These are phyloP conservation scores for Sylvia borin DNA, from an alignment of 2,797 vertebrate genomes.

Conservation along the genomic window DNA sequence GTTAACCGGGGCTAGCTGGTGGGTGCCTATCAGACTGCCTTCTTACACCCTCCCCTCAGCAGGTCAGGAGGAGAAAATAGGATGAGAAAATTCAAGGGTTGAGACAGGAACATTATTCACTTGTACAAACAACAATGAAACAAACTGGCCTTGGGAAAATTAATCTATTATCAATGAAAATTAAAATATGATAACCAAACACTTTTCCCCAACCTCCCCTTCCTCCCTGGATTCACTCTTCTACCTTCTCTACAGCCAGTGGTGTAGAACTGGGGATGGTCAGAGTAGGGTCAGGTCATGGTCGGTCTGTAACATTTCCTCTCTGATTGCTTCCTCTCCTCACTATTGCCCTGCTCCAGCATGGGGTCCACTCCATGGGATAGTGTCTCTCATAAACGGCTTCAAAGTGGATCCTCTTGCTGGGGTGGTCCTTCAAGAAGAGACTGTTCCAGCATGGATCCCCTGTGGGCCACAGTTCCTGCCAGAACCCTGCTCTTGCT, in stretches of 20 bases:
- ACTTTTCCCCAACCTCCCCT: neutral
- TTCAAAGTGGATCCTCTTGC: fast-evolving
- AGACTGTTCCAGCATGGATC: no score
- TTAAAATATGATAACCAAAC: neutral
- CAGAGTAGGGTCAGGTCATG: neutral
- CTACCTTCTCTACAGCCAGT: neutral
- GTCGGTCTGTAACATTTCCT: neutral
- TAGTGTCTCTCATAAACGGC: neutral
- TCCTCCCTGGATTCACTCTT: neutral
- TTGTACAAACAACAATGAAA: neutral
- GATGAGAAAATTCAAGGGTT: neutral
- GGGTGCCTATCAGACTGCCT: neutral
- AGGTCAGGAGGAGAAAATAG: neutral
- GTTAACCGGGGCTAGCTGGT: neutral
- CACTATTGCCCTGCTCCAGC: neutral
- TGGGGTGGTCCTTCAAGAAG: neutral
- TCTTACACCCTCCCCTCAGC: neutral
- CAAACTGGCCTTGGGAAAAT: neutral
- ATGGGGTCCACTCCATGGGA: fast-evolving
- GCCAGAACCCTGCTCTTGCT: fast-evolving
- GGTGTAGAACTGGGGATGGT: neutral
- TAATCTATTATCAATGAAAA: neutral
- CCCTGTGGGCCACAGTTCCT: fast-evolving
- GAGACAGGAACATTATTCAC: neutral
- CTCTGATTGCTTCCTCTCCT: neutral